phyloP scores from a whole-genome alignment of 1,140 invertebrate species.

The Drosophila saltans region DNA sequence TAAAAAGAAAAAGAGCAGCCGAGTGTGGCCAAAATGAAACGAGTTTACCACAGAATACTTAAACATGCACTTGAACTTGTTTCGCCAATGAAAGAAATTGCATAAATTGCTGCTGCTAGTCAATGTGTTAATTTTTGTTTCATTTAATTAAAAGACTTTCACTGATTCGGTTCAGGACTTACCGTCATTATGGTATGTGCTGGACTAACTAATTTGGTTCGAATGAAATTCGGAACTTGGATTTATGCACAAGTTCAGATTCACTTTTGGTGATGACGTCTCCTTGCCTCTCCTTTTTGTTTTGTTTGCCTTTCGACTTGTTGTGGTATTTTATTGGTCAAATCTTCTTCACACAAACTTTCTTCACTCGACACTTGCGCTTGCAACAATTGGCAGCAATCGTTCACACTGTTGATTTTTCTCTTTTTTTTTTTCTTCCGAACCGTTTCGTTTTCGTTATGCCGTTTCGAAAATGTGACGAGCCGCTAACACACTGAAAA shows the following conservation, averaged over 20 bases:
- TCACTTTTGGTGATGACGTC: conserved; percentile 51
- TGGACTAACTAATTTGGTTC: conserved; percentile 16
- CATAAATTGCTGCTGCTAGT: conserved; percentile 49
- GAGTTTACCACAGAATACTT: conserved; percentile 53
- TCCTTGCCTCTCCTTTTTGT: conserved; percentile 6
- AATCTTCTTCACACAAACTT: conserved; percentile 46
- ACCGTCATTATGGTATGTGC: conserved; percentile 58
- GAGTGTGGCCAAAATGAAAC: conserved; percentile 63
- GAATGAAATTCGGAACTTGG: conserved; percentile 39
- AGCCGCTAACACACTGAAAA: conserved; percentile 44
- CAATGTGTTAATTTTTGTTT: conserved; percentile 50
- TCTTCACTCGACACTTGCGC: conserved; percentile 51
- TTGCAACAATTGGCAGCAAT: conserved; percentile 50
- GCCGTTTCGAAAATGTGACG: conserved; percentile 47
- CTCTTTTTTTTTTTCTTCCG: conserved; percentile 26
- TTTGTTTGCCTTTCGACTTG: not conserved
- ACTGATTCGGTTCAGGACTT: conserved; percentile 46
- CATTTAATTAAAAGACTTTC: conserved; percentile 54
- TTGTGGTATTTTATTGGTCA: conserved; percentile 2
- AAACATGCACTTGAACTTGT: conserved; percentile 73
- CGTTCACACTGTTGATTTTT: conserved; percentile 36
- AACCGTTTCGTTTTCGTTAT: conserved; percentile 46
- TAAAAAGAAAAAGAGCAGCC: conserved; percentile 36
- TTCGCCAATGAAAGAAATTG: conserved; percentile 50
- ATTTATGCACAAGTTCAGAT: conserved; percentile 57